These are phyloP conservation scores for Archegozetes longisetosus DNA, from an alignment of 1,140 invertebrate genomes.

Conservation along the genomic window DNA sequence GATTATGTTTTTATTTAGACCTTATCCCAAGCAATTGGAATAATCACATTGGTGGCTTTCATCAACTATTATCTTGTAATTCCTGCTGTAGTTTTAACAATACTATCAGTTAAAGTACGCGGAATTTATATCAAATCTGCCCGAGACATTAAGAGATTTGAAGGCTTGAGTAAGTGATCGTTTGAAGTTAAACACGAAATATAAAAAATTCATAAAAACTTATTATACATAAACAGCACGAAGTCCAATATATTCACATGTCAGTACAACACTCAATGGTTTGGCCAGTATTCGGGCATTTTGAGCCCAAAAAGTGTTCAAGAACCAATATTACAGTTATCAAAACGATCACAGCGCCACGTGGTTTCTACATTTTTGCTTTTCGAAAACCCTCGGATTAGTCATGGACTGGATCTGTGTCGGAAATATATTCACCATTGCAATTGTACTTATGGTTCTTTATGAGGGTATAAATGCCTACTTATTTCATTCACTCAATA, in stretches of 20 bases:
- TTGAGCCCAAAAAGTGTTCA: slow-evolving; percentile 39
- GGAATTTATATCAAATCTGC: slow-evolving; percentile 62
- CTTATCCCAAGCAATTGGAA: slow-evolving; percentile 49
- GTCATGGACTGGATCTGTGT: slow-evolving; percentile 58
- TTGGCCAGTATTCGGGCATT: slow-evolving; percentile 36
- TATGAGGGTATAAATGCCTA: slow-evolving; percentile 1
- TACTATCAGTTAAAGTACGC: slow-evolving; percentile 54
- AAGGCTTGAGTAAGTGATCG: slow-evolving; percentile 43
- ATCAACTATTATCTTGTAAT: slow-evolving; percentile 60
- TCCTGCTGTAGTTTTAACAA: slow-evolving; percentile 45
- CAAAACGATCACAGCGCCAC: slow-evolving; percentile 49
- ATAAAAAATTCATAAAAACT: neutral
- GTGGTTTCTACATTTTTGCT: slow-evolving; percentile 52
- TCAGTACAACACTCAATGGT: slow-evolving; percentile 35
- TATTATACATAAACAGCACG: slow-evolving; percentile 20
- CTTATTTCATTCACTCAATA: neutral
- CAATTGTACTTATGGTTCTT: slow-evolving; percentile 15
- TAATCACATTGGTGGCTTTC: slow-evolving; percentile 50
- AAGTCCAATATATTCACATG: slow-evolving; percentile 37
- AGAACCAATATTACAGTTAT: slow-evolving; percentile 37
- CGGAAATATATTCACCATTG: slow-evolving; percentile 40
- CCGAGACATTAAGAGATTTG: slow-evolving; percentile 69
- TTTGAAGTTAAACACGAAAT: neutral
- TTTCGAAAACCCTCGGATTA: slow-evolving; percentile 62
- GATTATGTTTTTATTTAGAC: slow-evolving; percentile 36